Conservation (phyloP, 1,140 invertebrate genomes). For the Anastatus disparis region DNA sequence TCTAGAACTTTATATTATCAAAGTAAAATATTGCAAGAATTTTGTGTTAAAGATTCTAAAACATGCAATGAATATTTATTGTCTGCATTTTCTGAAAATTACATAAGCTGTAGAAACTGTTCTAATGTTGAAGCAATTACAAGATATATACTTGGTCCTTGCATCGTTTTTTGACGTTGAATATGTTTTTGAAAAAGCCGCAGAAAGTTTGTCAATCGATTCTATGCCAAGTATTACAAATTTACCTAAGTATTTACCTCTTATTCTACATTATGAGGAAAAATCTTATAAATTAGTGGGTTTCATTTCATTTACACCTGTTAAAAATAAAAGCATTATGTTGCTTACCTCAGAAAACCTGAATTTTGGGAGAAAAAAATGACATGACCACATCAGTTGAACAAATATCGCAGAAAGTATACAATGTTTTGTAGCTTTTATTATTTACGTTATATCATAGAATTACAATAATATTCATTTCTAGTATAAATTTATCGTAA, state of each 20-base stretch:
- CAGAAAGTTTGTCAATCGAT: not conserved
- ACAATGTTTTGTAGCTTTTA: not conserved
- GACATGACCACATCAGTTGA: not conserved
- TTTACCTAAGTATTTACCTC: not conserved
- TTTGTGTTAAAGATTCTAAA: too few species aligned
- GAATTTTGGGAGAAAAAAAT: not conserved
- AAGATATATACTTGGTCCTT: too few species aligned
- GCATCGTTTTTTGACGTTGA: too few species aligned
- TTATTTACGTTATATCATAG: not conserved
- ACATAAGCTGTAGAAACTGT: too few species aligned
- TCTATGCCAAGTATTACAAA: not conserved
- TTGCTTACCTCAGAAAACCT: not conserved
- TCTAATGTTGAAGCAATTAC: too few species aligned
- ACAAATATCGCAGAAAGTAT: not conserved
- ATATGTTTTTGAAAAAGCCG: not conserved
- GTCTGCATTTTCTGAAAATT: too few species aligned
- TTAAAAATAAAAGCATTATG: not conserved
- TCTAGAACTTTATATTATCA: too few species aligned
- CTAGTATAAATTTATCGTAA: not conserved
- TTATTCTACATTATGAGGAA: not conserved
- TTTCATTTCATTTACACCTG: not conserved
- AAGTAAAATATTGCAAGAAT: too few species aligned
- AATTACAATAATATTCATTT: not conserved
- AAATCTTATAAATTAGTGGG: not conserved
- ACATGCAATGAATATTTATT: too few species aligned